These are phyloP conservation scores for Apeira syringaria DNA, from an alignment of 2,888 invertebrate genomes.

Conservation along the genomic window DNA sequence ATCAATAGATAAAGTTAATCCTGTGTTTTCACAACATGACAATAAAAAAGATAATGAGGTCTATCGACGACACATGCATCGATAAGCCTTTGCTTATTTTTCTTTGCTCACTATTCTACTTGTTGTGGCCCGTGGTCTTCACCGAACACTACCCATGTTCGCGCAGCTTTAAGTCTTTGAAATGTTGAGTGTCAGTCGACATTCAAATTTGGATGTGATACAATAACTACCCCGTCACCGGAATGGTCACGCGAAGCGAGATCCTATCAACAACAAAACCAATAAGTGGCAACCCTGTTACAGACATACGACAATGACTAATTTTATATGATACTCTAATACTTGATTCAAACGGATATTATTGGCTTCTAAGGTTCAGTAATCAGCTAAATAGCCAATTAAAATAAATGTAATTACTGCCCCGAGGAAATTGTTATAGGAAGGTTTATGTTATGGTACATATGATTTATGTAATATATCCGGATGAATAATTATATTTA, in stretches of 20 bases:
- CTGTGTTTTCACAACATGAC: not conserved
- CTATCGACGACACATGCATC: too few species aligned
- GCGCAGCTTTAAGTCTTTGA: too few species aligned
- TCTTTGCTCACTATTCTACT: too few species aligned
- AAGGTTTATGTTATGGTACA: not conserved
- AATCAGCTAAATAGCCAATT: constrained; percentile 43
- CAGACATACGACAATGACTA: constrained; percentile 21
- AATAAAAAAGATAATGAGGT: not conserved
- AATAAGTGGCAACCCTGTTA: constrained; percentile 33
- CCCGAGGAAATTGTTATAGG: constrained; percentile 15
- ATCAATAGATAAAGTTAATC: constrained; percentile 8
- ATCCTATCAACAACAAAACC: too few species aligned
- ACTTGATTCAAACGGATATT: constrained; percentile 41
- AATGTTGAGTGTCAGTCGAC: too few species aligned
- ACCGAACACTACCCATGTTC: too few species aligned
- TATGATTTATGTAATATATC: not conserved
- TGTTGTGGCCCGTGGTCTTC: too few species aligned
- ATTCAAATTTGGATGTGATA: too few species aligned
- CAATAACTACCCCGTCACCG: too few species aligned
- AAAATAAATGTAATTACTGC: constrained; percentile 37
- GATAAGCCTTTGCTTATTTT: too few species aligned
- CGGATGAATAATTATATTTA: too few species aligned
- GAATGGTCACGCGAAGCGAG: too few species aligned
- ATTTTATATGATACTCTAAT: constrained; percentile 36
- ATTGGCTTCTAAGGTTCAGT: constrained; percentile 31